Evolutionary conservation across 2,888 invertebrate species (phyloP).

Genomic region (Aspidiotus rigidus): DNA sequence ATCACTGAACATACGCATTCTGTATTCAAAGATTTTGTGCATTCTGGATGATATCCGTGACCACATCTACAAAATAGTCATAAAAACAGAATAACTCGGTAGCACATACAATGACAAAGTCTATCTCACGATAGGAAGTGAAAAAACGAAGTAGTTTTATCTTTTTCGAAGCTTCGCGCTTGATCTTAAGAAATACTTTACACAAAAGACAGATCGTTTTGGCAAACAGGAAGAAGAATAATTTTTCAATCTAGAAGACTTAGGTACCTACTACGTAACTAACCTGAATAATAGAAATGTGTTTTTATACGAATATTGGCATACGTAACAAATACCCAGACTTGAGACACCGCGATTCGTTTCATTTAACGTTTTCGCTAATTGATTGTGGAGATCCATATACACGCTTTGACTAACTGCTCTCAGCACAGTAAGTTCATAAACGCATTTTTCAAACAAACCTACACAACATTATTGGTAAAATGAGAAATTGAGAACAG

Average conservation of each 20-base stretch:
- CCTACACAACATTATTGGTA: conserved; percentile 43
- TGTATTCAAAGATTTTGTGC: conserved; percentile 30
- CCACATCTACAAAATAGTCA: conserved; percentile 38
- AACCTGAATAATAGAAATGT: conserved; percentile 37
- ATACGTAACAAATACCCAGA: conserved; percentile 34
- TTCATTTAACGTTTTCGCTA: conserved; percentile 40
- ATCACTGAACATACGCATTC: conserved; percentile 3
- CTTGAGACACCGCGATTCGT: conserved; percentile 37
- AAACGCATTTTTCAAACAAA: conserved; percentile 65
- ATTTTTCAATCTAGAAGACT: too few species aligned
- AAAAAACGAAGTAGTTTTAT: too few species aligned
- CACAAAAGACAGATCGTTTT: not conserved
- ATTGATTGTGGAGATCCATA: conserved; percentile 55
- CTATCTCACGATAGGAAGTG: too few species aligned
- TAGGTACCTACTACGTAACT: conserved; percentile 13
- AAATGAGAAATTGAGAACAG: not conserved
- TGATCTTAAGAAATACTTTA: not conserved
- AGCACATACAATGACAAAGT: not conserved
- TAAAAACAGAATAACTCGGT: not conserved
- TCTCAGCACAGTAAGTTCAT: conserved; percentile 62
- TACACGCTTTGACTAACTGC: conserved; percentile 58
- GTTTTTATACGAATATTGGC: conserved; percentile 28
- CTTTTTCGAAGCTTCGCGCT: too few species aligned
- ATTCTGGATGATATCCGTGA: conserved; percentile 40
- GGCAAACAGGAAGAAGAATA: too few species aligned